phyloP scores from a whole-genome alignment of 2,113 vertebrate genomes.

The Nymphicus hollandicus region DNA sequence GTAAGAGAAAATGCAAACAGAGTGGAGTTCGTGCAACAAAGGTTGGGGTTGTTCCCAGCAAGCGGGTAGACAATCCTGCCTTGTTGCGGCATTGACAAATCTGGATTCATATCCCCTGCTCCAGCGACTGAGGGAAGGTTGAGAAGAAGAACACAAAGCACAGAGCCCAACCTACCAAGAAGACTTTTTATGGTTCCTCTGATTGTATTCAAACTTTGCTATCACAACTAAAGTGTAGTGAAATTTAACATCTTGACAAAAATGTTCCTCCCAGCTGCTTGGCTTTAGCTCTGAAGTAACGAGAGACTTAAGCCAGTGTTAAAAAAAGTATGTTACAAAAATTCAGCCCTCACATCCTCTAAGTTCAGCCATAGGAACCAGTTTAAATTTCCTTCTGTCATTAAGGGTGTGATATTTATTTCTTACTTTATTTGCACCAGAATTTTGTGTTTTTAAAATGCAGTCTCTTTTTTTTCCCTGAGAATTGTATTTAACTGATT shows the following conservation, averaged over 20 bases:
- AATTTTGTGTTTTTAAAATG: slow-evolving; percentile 51
- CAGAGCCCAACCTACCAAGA: slow-evolving; percentile 62
- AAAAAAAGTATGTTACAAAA: slow-evolving; percentile 47
- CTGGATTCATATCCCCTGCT: slow-evolving; percentile 42
- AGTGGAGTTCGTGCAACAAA: slow-evolving; percentile 50
- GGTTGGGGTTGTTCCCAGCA: slow-evolving; percentile 50
- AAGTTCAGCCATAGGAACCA: slow-evolving; percentile 54
- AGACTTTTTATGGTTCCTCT: slow-evolving; percentile 66
- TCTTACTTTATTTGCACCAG: slow-evolving; percentile 57
- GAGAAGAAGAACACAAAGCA: slow-evolving; percentile 70
- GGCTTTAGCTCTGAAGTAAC: slow-evolving; percentile 47
- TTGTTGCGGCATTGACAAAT: slow-evolving; percentile 37
- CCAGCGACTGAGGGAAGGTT: slow-evolving; percentile 62
- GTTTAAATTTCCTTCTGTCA: slow-evolving; percentile 53
- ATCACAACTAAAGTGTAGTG: slow-evolving; percentile 34
- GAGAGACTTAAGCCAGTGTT: slow-evolving; percentile 63
- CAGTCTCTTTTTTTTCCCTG: background rate
- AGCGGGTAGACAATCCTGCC: slow-evolving; percentile 66
- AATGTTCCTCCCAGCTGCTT: slow-evolving; percentile 51
- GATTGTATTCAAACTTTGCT: slow-evolving; percentile 56
- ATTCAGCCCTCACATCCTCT: slow-evolving; percentile 45
- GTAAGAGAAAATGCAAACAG: slow-evolving; percentile 51
- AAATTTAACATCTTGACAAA: slow-evolving; percentile 24
- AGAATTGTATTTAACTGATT: slow-evolving; percentile 56
- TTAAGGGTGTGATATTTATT: slow-evolving; percentile 65